Evolutionary conservation across 1,140 invertebrate genomes (phyloP), one percentile per base, ranked within the genome.

Genomic region (Pemphigus obesinymphae): DNA sequence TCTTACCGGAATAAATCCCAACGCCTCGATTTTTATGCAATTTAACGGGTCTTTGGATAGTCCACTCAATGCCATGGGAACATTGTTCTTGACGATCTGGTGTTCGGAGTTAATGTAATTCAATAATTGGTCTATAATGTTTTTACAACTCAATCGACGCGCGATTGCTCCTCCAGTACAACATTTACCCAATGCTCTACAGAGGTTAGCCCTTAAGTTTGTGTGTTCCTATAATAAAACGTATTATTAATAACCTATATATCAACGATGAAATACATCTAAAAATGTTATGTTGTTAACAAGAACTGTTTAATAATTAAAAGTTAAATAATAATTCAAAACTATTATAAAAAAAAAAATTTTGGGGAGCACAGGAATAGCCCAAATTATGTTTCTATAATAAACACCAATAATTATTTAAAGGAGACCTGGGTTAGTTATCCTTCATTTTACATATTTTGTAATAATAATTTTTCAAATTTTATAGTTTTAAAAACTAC

Each of bases 111-210:
- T 7, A 1, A 17, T 80, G 37, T 80, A 80, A 10, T 45, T 34
- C 3, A 40, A 31, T 43, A 80, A 61, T 20, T 40, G 15, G 4
- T 63, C 55, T 31, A 80, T 5, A 31, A 61, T 10, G 3, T 63
- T 20, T 58, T 61, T 8, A 2, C 55, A 43, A 8, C 76, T 8
- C 7, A 80, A 11, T 26, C n/a, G 20, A 5, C 55, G 31, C 0
- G 55, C 53, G 0, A 17, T 80, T 2, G n/a, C 17, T 45, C 37
- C 23, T 10, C 5, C n/a, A 0, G 13, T 40, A 31, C 76, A 80
- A 45, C 76, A 80, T 61, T 63, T 80, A n/a, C 76, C 76, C 23
- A 80, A 31, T 13, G 76, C 76, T 61, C 40, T 63, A 13, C 76
- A 80, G 1, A 80, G 37, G 45, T 63, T 63, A 1, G 55, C 76